These are phyloP conservation scores for Vipera ursinii DNA, from an alignment of 2,797 vertebrate species.

Conservation along the genomic window DNA sequence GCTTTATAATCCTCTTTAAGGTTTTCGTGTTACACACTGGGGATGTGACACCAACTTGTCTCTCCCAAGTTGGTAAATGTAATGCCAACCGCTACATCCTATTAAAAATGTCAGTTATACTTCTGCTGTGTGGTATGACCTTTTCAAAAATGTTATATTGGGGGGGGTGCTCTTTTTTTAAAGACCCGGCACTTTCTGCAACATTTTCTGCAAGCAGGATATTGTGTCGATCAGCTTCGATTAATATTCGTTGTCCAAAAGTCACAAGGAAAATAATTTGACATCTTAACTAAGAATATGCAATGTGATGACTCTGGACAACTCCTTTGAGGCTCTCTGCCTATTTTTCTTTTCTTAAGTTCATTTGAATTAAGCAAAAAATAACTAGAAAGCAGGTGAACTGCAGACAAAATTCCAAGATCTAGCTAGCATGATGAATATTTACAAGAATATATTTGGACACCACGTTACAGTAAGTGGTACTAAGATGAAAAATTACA, in stretches of 20 bases:
- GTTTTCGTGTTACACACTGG: neutral
- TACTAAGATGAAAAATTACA: neutral
- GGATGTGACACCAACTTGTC: neutral
- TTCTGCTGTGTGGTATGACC: neutral
- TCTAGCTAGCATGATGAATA: neutral
- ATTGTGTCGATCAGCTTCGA: neutral
- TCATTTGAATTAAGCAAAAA: neutral
- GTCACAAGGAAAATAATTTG: neutral
- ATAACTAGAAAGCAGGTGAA: neutral
- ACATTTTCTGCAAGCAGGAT: neutral
- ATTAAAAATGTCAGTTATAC: neutral
- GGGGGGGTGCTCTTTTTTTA: neutral
- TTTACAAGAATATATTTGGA: neutral
- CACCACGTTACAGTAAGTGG: neutral
- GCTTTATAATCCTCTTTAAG: neutral
- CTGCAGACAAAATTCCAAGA: neutral
- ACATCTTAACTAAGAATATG: neutral
- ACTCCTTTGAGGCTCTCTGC: neutral
- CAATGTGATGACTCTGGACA: neutral
- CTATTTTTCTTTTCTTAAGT: neutral
- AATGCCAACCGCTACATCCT: neutral
- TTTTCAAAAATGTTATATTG: neutral
- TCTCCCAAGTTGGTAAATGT: neutral
- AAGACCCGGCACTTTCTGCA: neutral
- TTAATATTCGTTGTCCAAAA: neutral